Evolutionary conservation across 2,113 vertebrate species (phyloP).

Genomic region (Sander lucioperca): DNA sequence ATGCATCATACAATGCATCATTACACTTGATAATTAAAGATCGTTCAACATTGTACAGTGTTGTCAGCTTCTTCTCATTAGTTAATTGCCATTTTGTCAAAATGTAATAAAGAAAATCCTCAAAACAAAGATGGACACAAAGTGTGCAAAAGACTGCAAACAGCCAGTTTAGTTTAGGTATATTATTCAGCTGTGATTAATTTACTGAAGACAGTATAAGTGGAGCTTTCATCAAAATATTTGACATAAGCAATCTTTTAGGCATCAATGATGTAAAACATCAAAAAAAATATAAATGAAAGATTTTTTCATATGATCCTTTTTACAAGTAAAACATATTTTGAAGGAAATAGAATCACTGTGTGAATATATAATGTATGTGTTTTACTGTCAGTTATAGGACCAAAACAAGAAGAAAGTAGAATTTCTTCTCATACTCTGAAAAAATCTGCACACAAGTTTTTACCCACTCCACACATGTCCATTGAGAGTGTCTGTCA

Average conservation of each 20-base stretch:
- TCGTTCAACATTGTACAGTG: slow-evolving; percentile 43
- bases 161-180: no score
- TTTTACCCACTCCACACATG: neutral
- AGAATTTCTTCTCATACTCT: neutral
- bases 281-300: neutral
- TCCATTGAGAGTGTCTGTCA: slow-evolving; percentile 64
- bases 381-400: neutral
- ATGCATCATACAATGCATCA: slow-evolving; percentile 44
- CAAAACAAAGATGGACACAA: neutral
- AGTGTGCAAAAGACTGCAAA: neutral
- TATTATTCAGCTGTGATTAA: neutral
- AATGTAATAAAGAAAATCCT: neutral
- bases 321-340: slow-evolving; percentile 1
- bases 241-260: neutral
- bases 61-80: slow-evolving; percentile 16
- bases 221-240: neutral
- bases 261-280: neutral
- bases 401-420: neutral
- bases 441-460: neutral
- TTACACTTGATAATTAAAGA: slow-evolving; percentile 61
- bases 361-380: neutral
- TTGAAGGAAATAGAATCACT: neutral
- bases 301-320: neutral
- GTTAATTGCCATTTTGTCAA: neutral
- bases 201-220: neutral